Conservation (phyloP, 2,113 vertebrate genomes). For the Pycnonotus jocosus region DNA sequence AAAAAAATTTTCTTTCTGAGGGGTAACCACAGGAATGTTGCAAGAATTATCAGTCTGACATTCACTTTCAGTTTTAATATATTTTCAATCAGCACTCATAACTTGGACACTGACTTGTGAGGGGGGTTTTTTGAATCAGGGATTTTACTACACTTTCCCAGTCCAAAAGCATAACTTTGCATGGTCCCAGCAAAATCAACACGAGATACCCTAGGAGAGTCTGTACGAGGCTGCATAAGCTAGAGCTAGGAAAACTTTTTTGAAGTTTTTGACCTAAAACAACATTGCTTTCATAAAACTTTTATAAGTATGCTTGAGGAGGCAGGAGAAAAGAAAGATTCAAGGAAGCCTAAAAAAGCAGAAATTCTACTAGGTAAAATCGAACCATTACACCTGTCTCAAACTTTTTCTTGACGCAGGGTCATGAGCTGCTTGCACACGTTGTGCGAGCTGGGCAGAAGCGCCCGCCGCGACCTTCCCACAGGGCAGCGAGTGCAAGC, state of each 20-base stretch:
- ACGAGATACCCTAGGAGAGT: accelerated
- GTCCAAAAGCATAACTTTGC: neutral
- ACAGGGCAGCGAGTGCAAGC: accelerated
- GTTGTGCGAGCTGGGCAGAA: accelerated
- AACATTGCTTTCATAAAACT: accelerated
- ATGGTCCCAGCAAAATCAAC: neutral
- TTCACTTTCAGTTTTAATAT: neutral
- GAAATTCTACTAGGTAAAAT: accelerated
- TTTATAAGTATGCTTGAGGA: neutral
- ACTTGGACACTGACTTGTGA: too few species aligned
- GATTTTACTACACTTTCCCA: accelerated
- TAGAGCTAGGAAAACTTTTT: neutral
- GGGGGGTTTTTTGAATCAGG: neutral
- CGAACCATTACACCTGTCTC: too few species aligned
- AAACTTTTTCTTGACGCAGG: accelerated
- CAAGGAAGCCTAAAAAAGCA: neutral
- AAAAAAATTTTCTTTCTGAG: neutral
- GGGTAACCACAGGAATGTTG: too few species aligned
- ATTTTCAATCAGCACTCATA: neutral
- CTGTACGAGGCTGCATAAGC: neutral
- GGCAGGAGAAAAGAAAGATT: neutral
- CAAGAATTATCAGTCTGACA: neutral
- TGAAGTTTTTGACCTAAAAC: neutral
- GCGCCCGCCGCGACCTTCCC: accelerated
- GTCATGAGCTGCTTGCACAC: accelerated